Conservation (phyloP, 1,140 invertebrate species). For the Halesus radiatus region DNA sequence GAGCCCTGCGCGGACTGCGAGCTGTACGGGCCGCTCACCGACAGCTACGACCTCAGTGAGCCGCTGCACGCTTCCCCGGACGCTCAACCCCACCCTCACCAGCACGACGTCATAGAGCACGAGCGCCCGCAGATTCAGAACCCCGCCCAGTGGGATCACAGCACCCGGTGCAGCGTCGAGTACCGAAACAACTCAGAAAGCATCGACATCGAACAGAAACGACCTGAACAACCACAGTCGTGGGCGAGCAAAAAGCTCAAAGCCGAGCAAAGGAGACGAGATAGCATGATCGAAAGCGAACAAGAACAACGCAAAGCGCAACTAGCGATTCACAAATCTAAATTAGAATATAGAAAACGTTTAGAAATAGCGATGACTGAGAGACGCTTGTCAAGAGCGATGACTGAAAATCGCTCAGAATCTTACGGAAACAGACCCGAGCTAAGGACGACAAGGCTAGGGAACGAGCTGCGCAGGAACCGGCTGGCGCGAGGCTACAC, state of each 20-base stretch:
- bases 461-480: neutral
- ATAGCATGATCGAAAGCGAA: conserved; percentile 42
- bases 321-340: conserved; percentile 16
- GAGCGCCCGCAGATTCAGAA: neutral
- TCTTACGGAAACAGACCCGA: neutral
- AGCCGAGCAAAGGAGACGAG: conserved; percentile 58
- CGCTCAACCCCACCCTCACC: conserved; percentile 45
- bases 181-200: neutral
- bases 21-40: conserved; percentile 61
- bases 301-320: conserved; percentile 21
- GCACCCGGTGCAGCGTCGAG: neutral
- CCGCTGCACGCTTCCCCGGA: conserved; percentile 21
- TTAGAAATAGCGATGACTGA: conserved; percentile 26
- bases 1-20: conserved; percentile 64
- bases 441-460: neutral
- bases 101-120: conserved; percentile 49
- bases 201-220: conserved; percentile 1
- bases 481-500: conserved; percentile 10
- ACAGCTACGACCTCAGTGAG: conserved; percentile 59
- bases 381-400: conserved; percentile 9
- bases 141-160: neutral
- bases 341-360: conserved; percentile 26
- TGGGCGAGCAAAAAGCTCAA: conserved; percentile 52
- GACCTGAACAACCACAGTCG: conserved; percentile 37
- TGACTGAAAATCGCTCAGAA: conserved; percentile 22